Percentiles rank a stretch among this genome's conserved stretches.
Conservation (phyloP, 2,797 vertebrate genomes). For the Amblyopsis hoosieri region DNA sequence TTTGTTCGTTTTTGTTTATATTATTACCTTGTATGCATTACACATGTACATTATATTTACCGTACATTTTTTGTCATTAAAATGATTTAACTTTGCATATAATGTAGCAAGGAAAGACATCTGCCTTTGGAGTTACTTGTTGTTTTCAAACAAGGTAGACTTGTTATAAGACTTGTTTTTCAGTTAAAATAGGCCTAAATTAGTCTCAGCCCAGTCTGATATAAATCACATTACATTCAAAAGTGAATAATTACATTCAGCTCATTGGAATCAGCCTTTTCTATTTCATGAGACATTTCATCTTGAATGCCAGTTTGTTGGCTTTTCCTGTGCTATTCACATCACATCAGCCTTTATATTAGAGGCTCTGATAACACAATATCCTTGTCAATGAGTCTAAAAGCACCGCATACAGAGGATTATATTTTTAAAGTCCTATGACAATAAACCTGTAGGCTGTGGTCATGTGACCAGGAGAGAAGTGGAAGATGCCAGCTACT, state of each 20-base stretch:
- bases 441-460: slow-evolving; percentile 16
- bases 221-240: slow-evolving; percentile 54
- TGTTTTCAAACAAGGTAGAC: neutral
- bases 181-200: slow-evolving; percentile 12
- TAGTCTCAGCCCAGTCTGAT: slow-evolving; percentile 19
- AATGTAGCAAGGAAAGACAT: neutral
- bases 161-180: slow-evolving; percentile 29
- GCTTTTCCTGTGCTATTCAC: slow-evolving; percentile 26
- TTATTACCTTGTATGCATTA: too few species aligned
- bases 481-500: slow-evolving; percentile 51
- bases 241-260: slow-evolving; percentile 59
- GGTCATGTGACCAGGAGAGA: slow-evolving; percentile 39
- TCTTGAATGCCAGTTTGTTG: slow-evolving; percentile 16
- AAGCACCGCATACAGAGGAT: slow-evolving; percentile 25
- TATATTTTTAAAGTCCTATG: slow-evolving; percentile 25
- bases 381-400: slow-evolving; percentile 7
- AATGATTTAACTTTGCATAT: too few species aligned
- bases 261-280: slow-evolving; percentile 58
- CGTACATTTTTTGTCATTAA: too few species aligned
- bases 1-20: too few species aligned
- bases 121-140: slow-evolving; percentile 18
- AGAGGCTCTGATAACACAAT: slow-evolving; percentile 35
- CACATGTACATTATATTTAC: too few species aligned
- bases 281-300: slow-evolving; percentile 30
- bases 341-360: slow-evolving; percentile 11